These are phyloP conservation scores for Oceanodroma leucorhoa DNA, from an alignment of 2,797 vertebrate genomes.

Conservation along the genomic window DNA sequence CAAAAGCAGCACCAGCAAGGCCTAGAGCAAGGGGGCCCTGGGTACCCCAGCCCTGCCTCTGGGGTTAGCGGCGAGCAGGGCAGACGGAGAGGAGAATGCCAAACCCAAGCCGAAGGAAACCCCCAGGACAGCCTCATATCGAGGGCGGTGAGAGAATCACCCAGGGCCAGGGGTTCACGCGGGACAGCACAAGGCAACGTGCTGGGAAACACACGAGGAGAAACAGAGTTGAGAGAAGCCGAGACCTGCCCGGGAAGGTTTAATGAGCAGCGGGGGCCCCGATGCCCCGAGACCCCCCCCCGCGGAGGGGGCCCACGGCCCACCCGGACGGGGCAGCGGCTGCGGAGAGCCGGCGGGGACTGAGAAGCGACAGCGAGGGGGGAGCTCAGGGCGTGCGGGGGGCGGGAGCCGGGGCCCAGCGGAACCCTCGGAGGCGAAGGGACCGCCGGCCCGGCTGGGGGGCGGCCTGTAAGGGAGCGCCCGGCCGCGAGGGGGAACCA, in stretches of 20 bases:
- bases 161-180: accelerated
- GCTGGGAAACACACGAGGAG: background rate
- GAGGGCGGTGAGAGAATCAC: accelerated
- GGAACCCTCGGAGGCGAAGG: background rate
- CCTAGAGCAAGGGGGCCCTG: accelerated
- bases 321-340: background rate
- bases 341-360: background rate
- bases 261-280: background rate
- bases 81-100: accelerated
- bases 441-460: too few species aligned
- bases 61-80: accelerated
- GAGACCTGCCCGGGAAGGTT: background rate
- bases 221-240: accelerated
- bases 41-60: background rate
- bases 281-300: background rate
- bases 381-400: too few species aligned
- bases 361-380: background rate
- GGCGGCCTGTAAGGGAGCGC: background rate
- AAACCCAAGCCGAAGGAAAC: background rate
- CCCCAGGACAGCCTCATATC: accelerated
- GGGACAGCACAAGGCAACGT: background rate
- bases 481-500: background rate
- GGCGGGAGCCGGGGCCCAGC: accelerated
- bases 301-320: background rate
- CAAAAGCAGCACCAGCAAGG: background rate